A percentile compares a stretch with the other conserved stretches of the same genome.
Evolutionary conservation across 2,888 invertebrate species (phyloP).

Genomic region (Pecten maximus): DNA sequence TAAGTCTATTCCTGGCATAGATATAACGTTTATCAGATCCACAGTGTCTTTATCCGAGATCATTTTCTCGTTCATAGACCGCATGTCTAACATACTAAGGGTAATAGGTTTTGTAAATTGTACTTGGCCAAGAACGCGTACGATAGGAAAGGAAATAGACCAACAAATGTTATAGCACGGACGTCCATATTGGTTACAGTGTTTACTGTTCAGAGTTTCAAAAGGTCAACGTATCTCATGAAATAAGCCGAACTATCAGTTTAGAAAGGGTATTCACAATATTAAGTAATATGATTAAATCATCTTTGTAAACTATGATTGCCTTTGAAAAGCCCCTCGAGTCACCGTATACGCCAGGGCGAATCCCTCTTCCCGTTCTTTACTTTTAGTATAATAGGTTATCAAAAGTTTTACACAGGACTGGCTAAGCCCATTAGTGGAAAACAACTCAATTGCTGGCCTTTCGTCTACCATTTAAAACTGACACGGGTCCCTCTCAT

Average conservation of each 20-base stretch:
- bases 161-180: background rate
- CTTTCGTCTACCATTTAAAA: background rate
- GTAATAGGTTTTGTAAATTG: background rate
- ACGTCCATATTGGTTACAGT: background rate
- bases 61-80: background rate
- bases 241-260: background rate
- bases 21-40: background rate
- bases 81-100: background rate
- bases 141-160: background rate
- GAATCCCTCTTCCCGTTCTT: background rate
- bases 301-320: background rate
- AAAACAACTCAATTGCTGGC: background rate
- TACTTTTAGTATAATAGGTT: background rate
- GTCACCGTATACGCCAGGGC: background rate
- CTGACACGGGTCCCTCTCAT: background rate
- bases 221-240: background rate
- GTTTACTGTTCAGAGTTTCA: background rate
- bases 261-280: background rate
- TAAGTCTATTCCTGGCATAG: background rate
- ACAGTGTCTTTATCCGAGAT: background rate
- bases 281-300: slow-evolving; percentile 19
- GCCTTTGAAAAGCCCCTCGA: background rate
- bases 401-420: slow-evolving; percentile 15
- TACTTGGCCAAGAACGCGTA: background rate
- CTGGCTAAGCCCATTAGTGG: background rate